Evolutionary conservation across 2,888 invertebrate genomes (phyloP), one percentile per base, ranked within the genome.

Genomic region (Tuberolachnus salignus): DNA sequence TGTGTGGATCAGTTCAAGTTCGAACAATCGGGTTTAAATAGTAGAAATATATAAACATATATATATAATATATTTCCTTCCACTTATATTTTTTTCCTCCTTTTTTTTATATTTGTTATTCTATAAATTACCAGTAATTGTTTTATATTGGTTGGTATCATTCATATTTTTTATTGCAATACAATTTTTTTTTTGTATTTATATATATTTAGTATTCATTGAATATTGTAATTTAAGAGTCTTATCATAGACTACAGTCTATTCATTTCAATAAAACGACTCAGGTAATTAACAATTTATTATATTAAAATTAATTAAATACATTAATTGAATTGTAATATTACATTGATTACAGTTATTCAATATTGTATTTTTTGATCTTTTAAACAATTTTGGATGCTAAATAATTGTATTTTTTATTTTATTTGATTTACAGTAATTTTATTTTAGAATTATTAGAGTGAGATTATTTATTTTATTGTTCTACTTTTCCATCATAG

Each of bases 1-100:
- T 81, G 89, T 90, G 11, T 90, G 90, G 89, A 89, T 90, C 14
- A 69, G 67, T 67, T 59, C 55, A 34, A 66, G 51, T 64, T 23
- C 64, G 3, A 74, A 74, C 44, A 78, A 78, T 49, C 67, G 57
- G 6, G 55, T 49, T n/a, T 78, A 57, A 57, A 66, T 4, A 21
- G 19, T 57, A 66, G 14, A 10, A 66, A 42, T 23, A 16, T 46
- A 46, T 19, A 55, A 55, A 16, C n/a, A 55, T 19, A 63, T 44
- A 63, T 44, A n/a, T 51, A 51, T 19, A 42, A 42, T 26, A 8
- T 46, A 53, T 66, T 66, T 66, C n/a, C 26, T 75, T 46, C 19
- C 64, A 44, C 14, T 19, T 66, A 46, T 42, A 44, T 26, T 55
- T 66, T 75, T 46, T 66, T 46, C n/a, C n/a, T 55, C 13, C 13